A percentile compares a stretch with the other conserved stretches of the same genome.
These are phyloP conservation scores for Amphipyra berbera DNA, from an alignment of 2,888 invertebrate species.

Conservation along the genomic window DNA sequence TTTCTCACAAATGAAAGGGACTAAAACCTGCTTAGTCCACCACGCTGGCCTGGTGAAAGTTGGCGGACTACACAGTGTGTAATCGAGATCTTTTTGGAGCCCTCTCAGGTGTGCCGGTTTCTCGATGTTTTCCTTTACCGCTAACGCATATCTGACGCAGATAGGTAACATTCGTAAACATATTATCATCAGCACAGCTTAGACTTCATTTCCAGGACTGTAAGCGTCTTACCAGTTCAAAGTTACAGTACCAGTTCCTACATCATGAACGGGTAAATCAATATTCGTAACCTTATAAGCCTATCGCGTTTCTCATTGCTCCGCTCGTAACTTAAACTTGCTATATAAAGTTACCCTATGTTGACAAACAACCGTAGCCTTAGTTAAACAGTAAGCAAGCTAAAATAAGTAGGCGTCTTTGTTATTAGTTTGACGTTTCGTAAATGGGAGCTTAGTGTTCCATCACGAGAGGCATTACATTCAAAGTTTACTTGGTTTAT, in stretches of 20 bases:
- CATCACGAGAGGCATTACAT: conserved; percentile 8
- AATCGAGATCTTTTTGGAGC: no score
- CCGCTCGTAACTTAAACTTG: conserved; percentile 46
- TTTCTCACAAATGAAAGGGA: no score
- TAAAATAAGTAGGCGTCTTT: conserved; percentile 43
- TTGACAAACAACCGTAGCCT: conserved; percentile 41
- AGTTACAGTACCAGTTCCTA: conserved; percentile 12
- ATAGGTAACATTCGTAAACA: conserved; percentile 9
- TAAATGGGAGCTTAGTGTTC: conserved; percentile 18
- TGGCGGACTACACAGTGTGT: no score
- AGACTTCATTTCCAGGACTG: conserved; percentile 3
- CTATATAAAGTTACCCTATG: conserved; percentile 46
- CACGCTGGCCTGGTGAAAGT: no score
- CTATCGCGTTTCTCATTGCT: conserved; percentile 46
- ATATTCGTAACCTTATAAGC: conserved; percentile 50
- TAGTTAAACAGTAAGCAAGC: conserved; percentile 36
- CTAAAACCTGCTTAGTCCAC: no score
- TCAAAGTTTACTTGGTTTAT: conserved; percentile 23
- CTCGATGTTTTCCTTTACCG: no score
- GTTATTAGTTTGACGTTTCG: conserved; percentile 31
- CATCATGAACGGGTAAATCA: conserved; percentile 48
- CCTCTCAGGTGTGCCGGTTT: no score
- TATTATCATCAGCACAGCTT: conserved; percentile 1
- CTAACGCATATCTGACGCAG: no score
- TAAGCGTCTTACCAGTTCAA: neutral